These are phyloP conservation scores for Mus spretus DNA, from an alignment of 2,797 vertebrate genomes.

Conservation along the genomic window DNA sequence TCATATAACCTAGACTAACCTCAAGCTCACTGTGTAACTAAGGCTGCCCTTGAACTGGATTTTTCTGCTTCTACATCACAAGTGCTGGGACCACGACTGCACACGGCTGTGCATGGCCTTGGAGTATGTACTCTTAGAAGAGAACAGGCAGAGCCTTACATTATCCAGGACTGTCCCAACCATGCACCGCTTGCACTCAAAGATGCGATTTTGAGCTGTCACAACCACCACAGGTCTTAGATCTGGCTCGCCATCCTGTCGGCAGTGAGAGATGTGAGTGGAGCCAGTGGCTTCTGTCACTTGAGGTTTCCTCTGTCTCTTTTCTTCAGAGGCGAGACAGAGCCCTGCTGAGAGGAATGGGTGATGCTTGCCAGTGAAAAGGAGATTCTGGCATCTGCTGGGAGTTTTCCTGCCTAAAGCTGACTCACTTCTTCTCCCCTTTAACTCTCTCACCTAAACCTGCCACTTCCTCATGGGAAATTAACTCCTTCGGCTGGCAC, in stretches of 20 bases:
- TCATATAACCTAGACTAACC: background rate
- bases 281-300: background rate
- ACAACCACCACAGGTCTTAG: background rate
- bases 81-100: background rate
- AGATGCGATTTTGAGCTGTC: background rate
- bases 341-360: background rate
- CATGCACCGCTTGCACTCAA: background rate
- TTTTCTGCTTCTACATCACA: background rate
- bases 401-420: background rate
- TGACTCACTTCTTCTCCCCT: background rate
- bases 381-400: background rate
- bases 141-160: background rate
- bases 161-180: background rate
- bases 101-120: background rate
- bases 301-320: background rate
- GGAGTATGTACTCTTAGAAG: background rate
- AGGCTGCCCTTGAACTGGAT: background rate
- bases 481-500: background rate
- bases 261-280: background rate
- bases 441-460: background rate
- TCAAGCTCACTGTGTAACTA: background rate
- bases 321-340: conserved; percentile 12
- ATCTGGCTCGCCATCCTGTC: background rate
- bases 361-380: background rate
- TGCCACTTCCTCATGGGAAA: background rate